These are phyloP conservation scores for Leptothorax acervorum DNA, from an alignment of 2,888 invertebrate genomes.

Conservation along the genomic window DNA sequence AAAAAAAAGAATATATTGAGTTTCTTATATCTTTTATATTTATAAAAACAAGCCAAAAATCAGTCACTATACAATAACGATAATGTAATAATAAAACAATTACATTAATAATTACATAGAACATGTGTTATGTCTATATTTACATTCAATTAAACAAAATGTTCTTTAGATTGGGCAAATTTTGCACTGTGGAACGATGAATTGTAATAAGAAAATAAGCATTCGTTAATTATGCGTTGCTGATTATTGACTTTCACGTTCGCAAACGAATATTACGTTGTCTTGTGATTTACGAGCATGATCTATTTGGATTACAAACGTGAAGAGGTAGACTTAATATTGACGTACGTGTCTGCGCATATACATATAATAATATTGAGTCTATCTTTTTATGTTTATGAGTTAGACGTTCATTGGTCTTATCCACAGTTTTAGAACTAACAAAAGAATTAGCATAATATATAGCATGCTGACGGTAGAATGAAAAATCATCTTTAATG, in stretches of 20 bases:
- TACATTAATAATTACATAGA: constrained; percentile 26
- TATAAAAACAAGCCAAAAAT: constrained; percentile 22
- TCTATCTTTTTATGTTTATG: not conserved
- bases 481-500: constrained; percentile 12
- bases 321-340: not conserved
- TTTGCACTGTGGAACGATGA: constrained; percentile 31
- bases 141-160: constrained; percentile 5
- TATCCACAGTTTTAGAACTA: constrained; percentile 3
- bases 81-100: constrained; percentile 3
- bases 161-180: constrained; percentile 11
- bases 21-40: constrained; percentile 16
- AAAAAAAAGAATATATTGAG: not conserved
- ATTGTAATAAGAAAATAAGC: constrained; percentile 63
- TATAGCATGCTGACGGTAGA: not conserved
- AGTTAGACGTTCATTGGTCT: constrained; percentile 9
- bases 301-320: constrained; percentile 6
- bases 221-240: constrained; percentile 52
- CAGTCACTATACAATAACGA: not conserved
- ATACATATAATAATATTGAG: not conserved
- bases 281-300: constrained; percentile 24
- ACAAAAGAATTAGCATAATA: not conserved
- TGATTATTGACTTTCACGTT: constrained; percentile 55
- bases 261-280: constrained; percentile 21
- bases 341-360: not conserved
- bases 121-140: constrained; percentile 2